Conservation (phyloP, 2,113 vertebrate genomes). For the Rostratula benghalensis region DNA sequence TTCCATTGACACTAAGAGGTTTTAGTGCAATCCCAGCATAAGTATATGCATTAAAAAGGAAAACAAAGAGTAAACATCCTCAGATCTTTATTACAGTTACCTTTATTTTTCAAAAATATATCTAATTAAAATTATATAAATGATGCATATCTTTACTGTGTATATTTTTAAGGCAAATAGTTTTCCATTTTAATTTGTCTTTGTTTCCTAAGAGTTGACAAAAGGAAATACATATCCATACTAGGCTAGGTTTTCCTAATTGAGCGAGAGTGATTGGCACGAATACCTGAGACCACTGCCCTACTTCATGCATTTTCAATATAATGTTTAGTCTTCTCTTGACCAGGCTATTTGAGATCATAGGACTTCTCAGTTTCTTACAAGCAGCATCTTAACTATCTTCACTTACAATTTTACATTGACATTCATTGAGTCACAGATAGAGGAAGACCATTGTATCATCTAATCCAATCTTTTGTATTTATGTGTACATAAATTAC, state of each 20-base stretch:
- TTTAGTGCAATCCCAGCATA: background rate
- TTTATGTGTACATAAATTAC: background rate
- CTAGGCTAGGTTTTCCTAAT: background rate
- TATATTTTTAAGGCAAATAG: background rate
- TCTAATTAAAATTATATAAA: background rate
- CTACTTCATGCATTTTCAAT: background rate
- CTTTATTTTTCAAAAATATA: background rate
- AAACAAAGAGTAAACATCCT: background rate
- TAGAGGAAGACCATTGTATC: background rate
- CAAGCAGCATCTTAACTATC: background rate
- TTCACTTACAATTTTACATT: background rate
- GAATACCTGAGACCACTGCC: background rate
- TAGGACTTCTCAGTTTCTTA: background rate
- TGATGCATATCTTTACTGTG: background rate
- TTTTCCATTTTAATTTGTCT: background rate
- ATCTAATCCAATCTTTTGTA: background rate
- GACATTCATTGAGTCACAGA: background rate
- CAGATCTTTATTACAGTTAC: background rate
- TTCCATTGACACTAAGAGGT: background rate
- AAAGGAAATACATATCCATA: background rate
- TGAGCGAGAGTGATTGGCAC: background rate
- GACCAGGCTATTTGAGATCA: background rate
- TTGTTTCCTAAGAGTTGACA: background rate
- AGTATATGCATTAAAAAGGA: background rate
- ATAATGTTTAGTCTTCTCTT: background rate